Conservation (phyloP, 2,797 vertebrate genomes). For the Epinephelus coioides region DNA sequence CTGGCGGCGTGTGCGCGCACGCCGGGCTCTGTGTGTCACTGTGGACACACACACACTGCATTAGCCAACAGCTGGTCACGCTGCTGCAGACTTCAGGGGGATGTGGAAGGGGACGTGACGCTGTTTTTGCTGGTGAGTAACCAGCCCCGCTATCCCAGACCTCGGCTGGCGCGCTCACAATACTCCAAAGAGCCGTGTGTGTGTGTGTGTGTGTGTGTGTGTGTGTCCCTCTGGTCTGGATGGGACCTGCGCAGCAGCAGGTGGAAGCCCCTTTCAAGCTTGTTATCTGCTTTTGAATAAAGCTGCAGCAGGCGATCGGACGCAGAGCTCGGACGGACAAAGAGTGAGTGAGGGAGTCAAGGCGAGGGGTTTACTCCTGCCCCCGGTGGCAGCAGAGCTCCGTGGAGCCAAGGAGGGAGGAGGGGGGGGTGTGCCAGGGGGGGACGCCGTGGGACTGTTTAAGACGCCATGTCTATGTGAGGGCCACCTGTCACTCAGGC, state of each 20-base stretch:
- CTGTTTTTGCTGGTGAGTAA: constrained; percentile 69
- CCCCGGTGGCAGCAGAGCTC: constrained; percentile 52
- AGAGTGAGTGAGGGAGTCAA: constrained; percentile 53
- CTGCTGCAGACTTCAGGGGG: constrained; percentile 77
- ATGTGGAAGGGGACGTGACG: constrained; percentile 70
- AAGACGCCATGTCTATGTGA: constrained; percentile 75
- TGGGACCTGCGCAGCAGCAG: constrained; percentile 56
- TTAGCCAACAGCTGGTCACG: constrained; percentile 79
- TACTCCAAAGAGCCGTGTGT: constrained; percentile 22
- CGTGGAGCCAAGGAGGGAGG: constrained; percentile 12
- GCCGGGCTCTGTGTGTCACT: constrained; percentile 45
- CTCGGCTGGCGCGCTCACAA: constrained; percentile 44
- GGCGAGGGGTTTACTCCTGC: constrained; percentile 41
- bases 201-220: not conserved
- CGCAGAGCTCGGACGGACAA: constrained; percentile 52
- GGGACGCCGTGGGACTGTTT: constrained; percentile 61
- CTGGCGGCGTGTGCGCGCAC: constrained; percentile 54
- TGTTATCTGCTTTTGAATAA: constrained; percentile 73
- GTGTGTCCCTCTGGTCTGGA: constrained; percentile 46
- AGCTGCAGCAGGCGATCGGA: constrained; percentile 61
- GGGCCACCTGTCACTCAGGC: constrained; percentile 85
- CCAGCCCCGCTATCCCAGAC: constrained; percentile 51
- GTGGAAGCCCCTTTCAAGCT: constrained; percentile 66
- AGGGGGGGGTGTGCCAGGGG: not conserved
- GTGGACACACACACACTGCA: constrained; percentile 58